Percentiles rank a stretch among this genome's conserved stretches.
Evolutionary conservation across 2,888 invertebrate species (phyloP).

Genomic region (Rhagophthalmus giganteus): DNA sequence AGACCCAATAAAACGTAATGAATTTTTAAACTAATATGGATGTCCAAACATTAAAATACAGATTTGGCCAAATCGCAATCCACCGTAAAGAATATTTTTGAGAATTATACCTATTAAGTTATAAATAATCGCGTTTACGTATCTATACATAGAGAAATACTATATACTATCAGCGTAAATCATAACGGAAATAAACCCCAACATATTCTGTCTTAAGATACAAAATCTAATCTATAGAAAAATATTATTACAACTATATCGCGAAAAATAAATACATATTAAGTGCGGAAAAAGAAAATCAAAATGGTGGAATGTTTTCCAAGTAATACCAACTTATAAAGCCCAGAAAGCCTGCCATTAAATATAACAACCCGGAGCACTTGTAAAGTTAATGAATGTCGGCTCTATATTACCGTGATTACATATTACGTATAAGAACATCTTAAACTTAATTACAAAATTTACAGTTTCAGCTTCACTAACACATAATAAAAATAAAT

Average conservation of each 20-base stretch:
- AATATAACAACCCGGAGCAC: slow-evolving; percentile 41
- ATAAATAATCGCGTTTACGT: slow-evolving; percentile 17
- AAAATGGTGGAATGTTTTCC: slow-evolving; percentile 23
- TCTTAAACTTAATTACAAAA: slow-evolving; percentile 44
- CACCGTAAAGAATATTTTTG: too few species aligned
- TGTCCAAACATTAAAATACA: too few species aligned
- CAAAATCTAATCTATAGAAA: slow-evolving; percentile 10
- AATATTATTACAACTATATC: not conserved
- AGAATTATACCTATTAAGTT: too few species aligned
- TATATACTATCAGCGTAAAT: slow-evolving; percentile 20
- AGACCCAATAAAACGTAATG: too few species aligned
- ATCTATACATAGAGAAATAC: too few species aligned
- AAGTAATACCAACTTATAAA: slow-evolving; percentile 35
- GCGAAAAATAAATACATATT: slow-evolving; percentile 3
- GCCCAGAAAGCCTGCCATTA: slow-evolving; percentile 38
- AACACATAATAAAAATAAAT: slow-evolving; percentile 43
- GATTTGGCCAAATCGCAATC: too few species aligned
- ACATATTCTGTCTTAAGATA: not conserved
- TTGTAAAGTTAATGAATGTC: slow-evolving; percentile 43
- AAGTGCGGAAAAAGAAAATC: slow-evolving; percentile 19
- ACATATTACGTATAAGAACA: slow-evolving; percentile 43
- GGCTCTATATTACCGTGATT: slow-evolving; percentile 42
- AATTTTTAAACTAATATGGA: too few species aligned
- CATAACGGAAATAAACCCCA: slow-evolving; percentile 14
- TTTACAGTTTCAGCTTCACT: slow-evolving; percentile 41